These are phyloP conservation scores for Nyctibius grandis DNA, from an alignment of 2,797 vertebrate genomes.

Conservation along the genomic window DNA sequence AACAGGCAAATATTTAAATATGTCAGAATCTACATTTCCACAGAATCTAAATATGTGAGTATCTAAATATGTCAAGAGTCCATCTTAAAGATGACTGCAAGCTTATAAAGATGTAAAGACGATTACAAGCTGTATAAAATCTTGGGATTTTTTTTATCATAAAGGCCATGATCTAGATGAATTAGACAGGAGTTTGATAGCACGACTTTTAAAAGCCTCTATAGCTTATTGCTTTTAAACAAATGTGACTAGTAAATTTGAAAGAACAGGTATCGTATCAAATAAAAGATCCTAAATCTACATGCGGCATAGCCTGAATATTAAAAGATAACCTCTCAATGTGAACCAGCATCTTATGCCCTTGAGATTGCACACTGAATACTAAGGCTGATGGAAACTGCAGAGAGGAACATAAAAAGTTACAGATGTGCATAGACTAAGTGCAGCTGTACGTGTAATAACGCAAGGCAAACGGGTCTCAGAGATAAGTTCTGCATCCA, in stretches of 20 bases:
- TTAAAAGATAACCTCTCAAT: not conserved
- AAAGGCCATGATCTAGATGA: not conserved
- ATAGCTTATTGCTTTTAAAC: not conserved
- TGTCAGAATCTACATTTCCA: not conserved
- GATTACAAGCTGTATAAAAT: not conserved
- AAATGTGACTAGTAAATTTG: not conserved
- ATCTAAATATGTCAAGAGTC: not conserved
- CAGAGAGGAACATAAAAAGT: not conserved
- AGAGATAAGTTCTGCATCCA: not conserved
- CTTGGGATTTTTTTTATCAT: not conserved
- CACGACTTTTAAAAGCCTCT: not conserved
- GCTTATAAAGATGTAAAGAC: not conserved
- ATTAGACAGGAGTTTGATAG: not conserved
- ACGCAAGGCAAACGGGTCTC: not conserved
- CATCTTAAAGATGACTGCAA: not conserved
- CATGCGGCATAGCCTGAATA: not conserved
- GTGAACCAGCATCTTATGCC: not conserved
- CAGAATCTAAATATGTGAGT: not conserved
- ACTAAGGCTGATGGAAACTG: not conserved
- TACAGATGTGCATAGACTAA: not conserved
- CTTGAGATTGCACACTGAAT: not conserved
- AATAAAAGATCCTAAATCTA: not conserved
- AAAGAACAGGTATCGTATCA: not conserved
- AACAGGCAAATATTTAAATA: not conserved
- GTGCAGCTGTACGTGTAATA: not conserved